A percentile compares a stretch with the other conserved stretches of the same genome.
Evolutionary conservation across 2,888 invertebrate genomes (phyloP).

Genomic region (Phorcus lineatus): DNA sequence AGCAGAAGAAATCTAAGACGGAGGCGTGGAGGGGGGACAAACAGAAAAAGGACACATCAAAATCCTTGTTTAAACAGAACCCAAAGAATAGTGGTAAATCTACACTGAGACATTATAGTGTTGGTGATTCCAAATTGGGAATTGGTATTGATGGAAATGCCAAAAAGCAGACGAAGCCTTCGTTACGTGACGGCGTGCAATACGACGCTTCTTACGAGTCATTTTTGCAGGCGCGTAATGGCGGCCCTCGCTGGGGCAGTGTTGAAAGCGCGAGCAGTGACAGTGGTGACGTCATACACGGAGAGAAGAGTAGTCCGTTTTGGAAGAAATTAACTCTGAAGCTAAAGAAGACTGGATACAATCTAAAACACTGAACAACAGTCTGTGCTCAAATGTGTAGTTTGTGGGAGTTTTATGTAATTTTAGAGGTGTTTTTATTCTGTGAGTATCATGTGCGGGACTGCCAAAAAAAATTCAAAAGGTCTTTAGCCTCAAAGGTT

Average conservation of each 20-base stretch:
- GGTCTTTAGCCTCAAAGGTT: no score
- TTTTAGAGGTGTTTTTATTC: no score
- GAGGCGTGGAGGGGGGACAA: slow-evolving; percentile 29
- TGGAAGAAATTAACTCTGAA: slow-evolving; percentile 37
- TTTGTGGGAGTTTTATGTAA: neutral
- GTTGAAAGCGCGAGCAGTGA: neutral
- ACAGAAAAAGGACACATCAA: slow-evolving; percentile 22
- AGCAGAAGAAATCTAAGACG: slow-evolving; percentile 23
- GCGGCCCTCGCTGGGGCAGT: slow-evolving; percentile 5
- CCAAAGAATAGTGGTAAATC: slow-evolving; percentile 15
- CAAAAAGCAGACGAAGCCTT: neutral
- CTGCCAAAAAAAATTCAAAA: no score
- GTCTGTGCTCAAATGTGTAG: neutral
- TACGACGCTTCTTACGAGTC: slow-evolving; percentile 36
- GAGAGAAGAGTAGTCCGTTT: neutral
- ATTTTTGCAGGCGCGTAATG: slow-evolving; percentile 33
- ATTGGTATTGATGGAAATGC: neutral
- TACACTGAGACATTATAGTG: slow-evolving; percentile 42
- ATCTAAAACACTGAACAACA: neutral
- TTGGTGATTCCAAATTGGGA: slow-evolving; percentile 47
- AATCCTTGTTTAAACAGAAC: slow-evolving; percentile 32
- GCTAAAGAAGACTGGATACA: slow-evolving; percentile 22
- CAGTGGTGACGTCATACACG: neutral
- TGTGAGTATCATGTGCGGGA: no score
- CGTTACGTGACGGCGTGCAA: slow-evolving; percentile 22